These are phyloP conservation scores for Cyanoramphus novaezelandiae DNA, from an alignment of 2,113 vertebrate genomes.

Conservation along the genomic window DNA sequence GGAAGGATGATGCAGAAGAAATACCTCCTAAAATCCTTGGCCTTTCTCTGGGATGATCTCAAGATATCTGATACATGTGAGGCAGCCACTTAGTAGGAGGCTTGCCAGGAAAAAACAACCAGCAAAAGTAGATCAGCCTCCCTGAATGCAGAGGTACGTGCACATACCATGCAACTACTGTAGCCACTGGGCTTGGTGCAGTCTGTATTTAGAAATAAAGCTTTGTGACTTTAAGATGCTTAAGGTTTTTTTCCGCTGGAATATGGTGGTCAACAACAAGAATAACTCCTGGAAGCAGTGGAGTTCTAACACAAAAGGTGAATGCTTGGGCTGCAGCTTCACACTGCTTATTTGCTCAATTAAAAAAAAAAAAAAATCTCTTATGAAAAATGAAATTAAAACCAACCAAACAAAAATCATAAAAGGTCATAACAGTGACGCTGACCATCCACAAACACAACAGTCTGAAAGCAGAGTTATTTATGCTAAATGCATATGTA, in stretches of 20 bases:
- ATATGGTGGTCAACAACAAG: neutral
- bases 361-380: neutral
- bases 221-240: neutral
- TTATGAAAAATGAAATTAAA: neutral
- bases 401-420: neutral
- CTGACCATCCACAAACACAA: neutral
- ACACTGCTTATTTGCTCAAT: neutral
- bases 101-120: neutral
- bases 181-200: neutral
- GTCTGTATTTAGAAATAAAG: neutral
- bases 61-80: neutral
- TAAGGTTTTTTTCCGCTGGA: neutral
- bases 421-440: neutral
- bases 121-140: neutral
- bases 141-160: accelerated
- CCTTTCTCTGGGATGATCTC: neutral
- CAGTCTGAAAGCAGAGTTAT: neutral
- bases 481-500: neutral
- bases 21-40: neutral
- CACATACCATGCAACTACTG: too few relatives aligned
- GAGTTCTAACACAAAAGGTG: neutral
- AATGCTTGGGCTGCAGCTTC: neutral
- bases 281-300: neutral
- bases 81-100: neutral
- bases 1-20: neutral